phyloP scores from a whole-genome alignment of 2,888 invertebrate genomes.

The Litoditis marina region DNA sequence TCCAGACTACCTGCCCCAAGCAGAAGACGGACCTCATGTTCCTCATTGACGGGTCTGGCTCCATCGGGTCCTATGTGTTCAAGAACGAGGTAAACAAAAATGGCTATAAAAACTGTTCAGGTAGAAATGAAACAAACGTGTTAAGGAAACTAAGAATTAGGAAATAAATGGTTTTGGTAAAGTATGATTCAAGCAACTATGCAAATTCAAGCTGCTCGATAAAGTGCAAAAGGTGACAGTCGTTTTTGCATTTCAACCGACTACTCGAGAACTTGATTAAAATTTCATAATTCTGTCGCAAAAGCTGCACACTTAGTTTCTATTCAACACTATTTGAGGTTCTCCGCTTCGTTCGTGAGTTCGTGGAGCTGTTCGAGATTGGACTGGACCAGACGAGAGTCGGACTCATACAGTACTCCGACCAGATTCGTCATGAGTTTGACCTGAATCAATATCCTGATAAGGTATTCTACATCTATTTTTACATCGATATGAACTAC shows the following conservation, averaged over 20 bases:
- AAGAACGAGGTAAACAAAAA: slow-evolving; percentile 60
- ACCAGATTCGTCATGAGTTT: slow-evolving; percentile 61
- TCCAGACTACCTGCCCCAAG: slow-evolving; percentile 60
- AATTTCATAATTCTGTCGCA: neutral
- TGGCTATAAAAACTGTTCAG: too few relatives aligned
- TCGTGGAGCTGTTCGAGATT: slow-evolving; percentile 62
- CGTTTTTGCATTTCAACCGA: too few relatives aligned
- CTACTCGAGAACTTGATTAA: too few relatives aligned
- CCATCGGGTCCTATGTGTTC: slow-evolving; percentile 61
- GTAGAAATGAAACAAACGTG: too few relatives aligned
- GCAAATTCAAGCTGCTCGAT: too few relatives aligned
- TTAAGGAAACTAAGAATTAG: too few relatives aligned
- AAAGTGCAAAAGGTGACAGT: too few relatives aligned
- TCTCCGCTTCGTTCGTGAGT: slow-evolving; percentile 60
- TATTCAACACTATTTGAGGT: too few relatives aligned
- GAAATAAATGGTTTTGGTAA: too few relatives aligned
- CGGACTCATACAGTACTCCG: slow-evolving; percentile 61
- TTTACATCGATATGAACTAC: too few relatives aligned
- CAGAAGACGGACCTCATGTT: slow-evolving; percentile 61
- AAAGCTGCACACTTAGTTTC: too few relatives aligned
- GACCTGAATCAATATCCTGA: slow-evolving; percentile 50
- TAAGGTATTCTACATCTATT: slow-evolving; percentile 13
- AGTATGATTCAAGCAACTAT: too few relatives aligned
- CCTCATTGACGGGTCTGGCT: slow-evolving; percentile 61
- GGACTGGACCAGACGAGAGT: slow-evolving; percentile 60